Conservation (phyloP, 1,140 invertebrate species). For the Achatina immaculata region DNA sequence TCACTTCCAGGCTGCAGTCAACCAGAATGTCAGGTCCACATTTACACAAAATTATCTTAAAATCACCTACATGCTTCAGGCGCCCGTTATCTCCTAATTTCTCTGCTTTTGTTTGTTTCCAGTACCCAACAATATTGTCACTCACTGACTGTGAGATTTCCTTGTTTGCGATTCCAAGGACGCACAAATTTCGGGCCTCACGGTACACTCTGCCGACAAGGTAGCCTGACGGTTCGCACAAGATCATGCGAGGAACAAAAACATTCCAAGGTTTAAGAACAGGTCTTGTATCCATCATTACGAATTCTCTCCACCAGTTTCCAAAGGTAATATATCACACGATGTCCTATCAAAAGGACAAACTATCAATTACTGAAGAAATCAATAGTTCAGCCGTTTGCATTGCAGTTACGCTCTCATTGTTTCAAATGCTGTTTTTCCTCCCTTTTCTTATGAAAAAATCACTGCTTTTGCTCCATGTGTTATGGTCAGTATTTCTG, state of each 20-base stretch:
- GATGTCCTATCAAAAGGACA: background rate
- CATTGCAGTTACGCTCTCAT: no score
- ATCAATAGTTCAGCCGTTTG: no score
- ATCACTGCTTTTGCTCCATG: no score
- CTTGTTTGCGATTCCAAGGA: constrained; percentile 14
- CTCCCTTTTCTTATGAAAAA: no score
- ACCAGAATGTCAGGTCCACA: background rate
- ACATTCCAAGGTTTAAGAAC: constrained; percentile 13
- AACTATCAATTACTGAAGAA: no score
- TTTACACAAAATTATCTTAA: background rate
- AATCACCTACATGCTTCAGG: background rate
- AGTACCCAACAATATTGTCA: background rate
- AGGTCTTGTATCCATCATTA: background rate
- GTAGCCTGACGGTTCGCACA: constrained; percentile 10
- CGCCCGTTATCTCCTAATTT: background rate
- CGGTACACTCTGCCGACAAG: background rate
- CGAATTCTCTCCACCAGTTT: background rate
- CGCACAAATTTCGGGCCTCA: background rate
- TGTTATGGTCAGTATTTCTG: no score
- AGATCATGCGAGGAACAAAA: background rate
- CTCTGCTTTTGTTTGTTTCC: background rate
- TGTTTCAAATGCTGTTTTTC: no score
- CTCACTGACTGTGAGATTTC: background rate
- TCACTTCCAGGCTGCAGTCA: background rate
- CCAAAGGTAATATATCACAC: background rate